These are phyloP conservation scores for Zosterops japonicus DNA, from an alignment of 2,113 vertebrate genomes.

Conservation along the genomic window DNA sequence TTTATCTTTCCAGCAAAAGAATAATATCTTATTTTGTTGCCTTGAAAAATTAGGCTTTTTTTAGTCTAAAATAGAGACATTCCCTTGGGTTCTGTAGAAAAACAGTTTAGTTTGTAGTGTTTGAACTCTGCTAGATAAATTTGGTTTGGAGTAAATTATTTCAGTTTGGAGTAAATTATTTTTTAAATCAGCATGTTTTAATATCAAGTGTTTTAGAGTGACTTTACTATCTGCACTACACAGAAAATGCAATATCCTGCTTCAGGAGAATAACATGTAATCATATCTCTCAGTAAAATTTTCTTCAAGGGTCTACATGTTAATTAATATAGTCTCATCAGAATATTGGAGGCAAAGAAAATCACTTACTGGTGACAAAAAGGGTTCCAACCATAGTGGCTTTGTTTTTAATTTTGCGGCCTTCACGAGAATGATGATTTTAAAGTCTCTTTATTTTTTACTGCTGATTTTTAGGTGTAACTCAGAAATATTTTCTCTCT, in stretches of 20 bases:
- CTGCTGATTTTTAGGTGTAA: not conserved
- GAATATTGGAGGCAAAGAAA: not conserved
- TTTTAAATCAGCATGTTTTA: slow-evolving; percentile 6
- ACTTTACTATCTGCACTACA: not conserved
- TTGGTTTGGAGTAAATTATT: not conserved
- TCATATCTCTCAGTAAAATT: not conserved
- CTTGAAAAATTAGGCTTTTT: not conserved
- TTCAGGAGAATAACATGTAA: not conserved
- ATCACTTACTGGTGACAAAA: not conserved
- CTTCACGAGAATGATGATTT: not conserved
- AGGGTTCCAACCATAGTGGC: not conserved
- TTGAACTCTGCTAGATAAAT: not conserved
- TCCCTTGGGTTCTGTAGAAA: not conserved
- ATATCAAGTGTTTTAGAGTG: not conserved
- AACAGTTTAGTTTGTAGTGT: not conserved
- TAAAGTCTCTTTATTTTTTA: not conserved
- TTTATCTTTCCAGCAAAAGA: not conserved
- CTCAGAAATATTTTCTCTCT: not conserved
- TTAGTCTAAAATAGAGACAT: not conserved
- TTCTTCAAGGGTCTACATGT: not conserved
- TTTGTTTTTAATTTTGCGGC: not conserved
- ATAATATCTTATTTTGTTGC: not conserved
- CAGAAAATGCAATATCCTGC: not conserved
- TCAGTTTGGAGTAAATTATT: not conserved
- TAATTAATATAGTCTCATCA: not conserved